phyloP scores from a whole-genome alignment of 2,113 vertebrate species.

The Maccullochella peelii region DNA sequence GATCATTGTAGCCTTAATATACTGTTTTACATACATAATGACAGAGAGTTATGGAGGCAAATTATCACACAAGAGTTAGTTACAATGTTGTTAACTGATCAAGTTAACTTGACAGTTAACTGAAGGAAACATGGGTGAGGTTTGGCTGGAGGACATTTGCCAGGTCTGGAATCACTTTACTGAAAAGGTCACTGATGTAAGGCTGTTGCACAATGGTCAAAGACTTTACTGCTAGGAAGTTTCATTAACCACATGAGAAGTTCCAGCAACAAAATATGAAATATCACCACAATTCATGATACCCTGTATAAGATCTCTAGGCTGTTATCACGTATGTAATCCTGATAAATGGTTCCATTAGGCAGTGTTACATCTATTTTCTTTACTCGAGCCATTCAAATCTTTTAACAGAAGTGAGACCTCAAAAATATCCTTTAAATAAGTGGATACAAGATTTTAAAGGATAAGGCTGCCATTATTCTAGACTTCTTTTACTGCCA shows the following conservation, averaged over 20 bases:
- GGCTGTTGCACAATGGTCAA: background rate
- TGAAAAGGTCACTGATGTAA: conserved; percentile 4
- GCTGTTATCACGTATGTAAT: background rate
- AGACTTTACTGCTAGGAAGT: too few relatives aligned
- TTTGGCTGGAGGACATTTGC: background rate
- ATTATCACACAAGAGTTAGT: background rate
- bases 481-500: too few relatives aligned
- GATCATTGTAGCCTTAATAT: background rate
- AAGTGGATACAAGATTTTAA: background rate
- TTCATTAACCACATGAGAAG: background rate
- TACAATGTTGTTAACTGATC: too few relatives aligned
- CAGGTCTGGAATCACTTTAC: conserved; percentile 7
- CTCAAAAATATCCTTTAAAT: too few relatives aligned
- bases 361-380: background rate
- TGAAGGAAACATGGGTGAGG: background rate
- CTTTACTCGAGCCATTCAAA: background rate
- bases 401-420: background rate
- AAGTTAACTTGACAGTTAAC: too few relatives aligned
- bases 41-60: background rate
- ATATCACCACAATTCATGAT: background rate
- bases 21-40: background rate
- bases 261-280: background rate
- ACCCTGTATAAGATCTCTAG: background rate
- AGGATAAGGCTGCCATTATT: background rate
- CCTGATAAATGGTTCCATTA: background rate